Conservation (phyloP, 35 echinoderm and acorn worm species). For the Hemicentrotus pulcherrimus region DNA sequence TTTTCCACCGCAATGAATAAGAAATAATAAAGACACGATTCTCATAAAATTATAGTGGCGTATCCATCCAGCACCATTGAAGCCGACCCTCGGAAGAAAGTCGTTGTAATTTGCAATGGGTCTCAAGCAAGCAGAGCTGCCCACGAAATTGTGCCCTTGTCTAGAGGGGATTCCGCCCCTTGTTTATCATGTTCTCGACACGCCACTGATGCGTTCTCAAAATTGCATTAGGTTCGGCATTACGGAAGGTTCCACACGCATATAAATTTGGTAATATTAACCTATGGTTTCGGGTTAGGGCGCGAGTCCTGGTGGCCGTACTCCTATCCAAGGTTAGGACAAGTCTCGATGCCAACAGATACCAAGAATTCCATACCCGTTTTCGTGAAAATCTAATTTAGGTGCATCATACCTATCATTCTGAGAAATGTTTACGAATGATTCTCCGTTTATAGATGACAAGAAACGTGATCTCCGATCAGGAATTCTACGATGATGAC, state of each 20-base stretch:
- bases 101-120: no score
- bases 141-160: no score
- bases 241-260: background rate
- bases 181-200: background rate
- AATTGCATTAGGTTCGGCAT: background rate
- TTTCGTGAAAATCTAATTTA: background rate
- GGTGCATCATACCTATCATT: background rate
- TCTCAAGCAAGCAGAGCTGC: no score
- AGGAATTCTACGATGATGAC: background rate
- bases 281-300: background rate
- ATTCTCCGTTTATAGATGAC: background rate
- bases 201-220: background rate
- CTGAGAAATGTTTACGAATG: background rate
- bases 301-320: background rate
- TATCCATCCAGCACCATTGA: no score
- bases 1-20: no score
- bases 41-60: no score
- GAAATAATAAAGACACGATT: no score
- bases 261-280: background rate
- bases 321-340: background rate
- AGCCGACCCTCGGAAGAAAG: no score
- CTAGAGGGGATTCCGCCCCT: no score
- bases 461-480: background rate
- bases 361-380: background rate
- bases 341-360: background rate